These are phyloP conservation scores for Pomacea maculata DNA, from an alignment of 1,140 invertebrate genomes.

Conservation along the genomic window DNA sequence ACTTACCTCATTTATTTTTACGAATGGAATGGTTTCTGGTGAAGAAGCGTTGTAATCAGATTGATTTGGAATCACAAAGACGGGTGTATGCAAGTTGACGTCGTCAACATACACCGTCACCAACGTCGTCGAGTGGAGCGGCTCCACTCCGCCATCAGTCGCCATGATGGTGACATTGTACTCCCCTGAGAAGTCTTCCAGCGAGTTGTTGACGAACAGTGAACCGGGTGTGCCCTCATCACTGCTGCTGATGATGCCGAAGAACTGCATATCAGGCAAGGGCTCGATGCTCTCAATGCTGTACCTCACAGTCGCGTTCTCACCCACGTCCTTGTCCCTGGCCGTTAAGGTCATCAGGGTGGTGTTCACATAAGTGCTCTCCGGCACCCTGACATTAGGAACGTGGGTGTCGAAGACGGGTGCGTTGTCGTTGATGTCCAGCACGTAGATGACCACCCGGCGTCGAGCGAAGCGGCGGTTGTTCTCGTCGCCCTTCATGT, in stretches of 20 bases:
- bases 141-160: constrained; percentile 30
- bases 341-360: constrained; percentile 81
- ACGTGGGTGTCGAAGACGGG: constrained; percentile 39
- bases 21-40: not conserved
- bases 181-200: constrained; percentile 30
- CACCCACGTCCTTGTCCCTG: constrained; percentile 81
- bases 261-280: too few relatives aligned
- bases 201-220: constrained; percentile 11
- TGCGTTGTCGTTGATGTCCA: constrained; percentile 55
- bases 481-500: not conserved
- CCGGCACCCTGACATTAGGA: constrained; percentile 52
- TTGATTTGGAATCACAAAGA: constrained; percentile 28
- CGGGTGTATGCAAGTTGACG: constrained; percentile 36
- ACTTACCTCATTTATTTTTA: constrained; percentile 20
- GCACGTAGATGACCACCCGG: constrained; percentile 38
- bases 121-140: constrained; percentile 10
- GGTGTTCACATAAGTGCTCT: constrained; percentile 68
- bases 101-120: constrained; percentile 32
- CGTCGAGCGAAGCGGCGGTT: constrained; percentile 12
- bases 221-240: constrained; percentile 1
- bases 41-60: not conserved
- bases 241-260: not conserved
- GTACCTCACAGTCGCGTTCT: constrained; percentile 27
- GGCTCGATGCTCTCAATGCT: not conserved
- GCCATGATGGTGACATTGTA: constrained; percentile 29